Evolutionary conservation across 2,888 invertebrate genomes (phyloP), one percentile per base, ranked within the genome.

Genomic region (Pammene aurita): DNA sequence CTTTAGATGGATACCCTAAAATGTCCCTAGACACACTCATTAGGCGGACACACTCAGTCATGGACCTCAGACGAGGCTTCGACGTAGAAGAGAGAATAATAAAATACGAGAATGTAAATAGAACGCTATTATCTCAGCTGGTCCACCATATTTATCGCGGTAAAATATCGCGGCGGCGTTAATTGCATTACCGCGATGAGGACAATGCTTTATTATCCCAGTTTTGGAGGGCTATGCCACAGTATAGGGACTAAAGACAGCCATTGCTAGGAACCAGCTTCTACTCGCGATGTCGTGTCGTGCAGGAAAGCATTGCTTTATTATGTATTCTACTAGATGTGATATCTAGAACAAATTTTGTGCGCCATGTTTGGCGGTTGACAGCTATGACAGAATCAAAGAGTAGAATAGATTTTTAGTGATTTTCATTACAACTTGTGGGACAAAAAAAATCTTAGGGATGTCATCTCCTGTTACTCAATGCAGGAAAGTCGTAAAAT

Each of bases 161-260:
- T 35, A 7, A 13, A 58, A 48, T 38, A 61, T 48, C 14, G 48
- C 48, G 38, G n/a, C 60, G 50, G 61, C 18, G 50, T 38, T 61
- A 61, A 61, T 61, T 61, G 18, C 50, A 7, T 62, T 61, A 61
- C 34, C 13, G 48, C 7, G 26, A 46, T 61, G 50, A 50, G 35
- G 18, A 61, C 61, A 61, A 62, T 41, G 50, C 61, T 50, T 50
- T 41, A 50, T 62, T 41, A 41, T 50, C 38, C 18, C n/a, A 41
- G 13, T 50, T 61, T 48, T 38, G 9, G 46, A 61, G 38, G 58
- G 35, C 48, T 16, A 10, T 35, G 14, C 48, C 26, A 18, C 7
- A n/a, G 16, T 48, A 26, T 26, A 48, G 7, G 1, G 16, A 7
- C 16, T 38, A 48, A 6, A 18, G 14, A 48, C 48, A 48, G 48